Evolutionary conservation across 1,140 invertebrate genomes (phyloP), one percentile per base, ranked within the genome.

Genomic region (Teleopsis dalmanni): DNA sequence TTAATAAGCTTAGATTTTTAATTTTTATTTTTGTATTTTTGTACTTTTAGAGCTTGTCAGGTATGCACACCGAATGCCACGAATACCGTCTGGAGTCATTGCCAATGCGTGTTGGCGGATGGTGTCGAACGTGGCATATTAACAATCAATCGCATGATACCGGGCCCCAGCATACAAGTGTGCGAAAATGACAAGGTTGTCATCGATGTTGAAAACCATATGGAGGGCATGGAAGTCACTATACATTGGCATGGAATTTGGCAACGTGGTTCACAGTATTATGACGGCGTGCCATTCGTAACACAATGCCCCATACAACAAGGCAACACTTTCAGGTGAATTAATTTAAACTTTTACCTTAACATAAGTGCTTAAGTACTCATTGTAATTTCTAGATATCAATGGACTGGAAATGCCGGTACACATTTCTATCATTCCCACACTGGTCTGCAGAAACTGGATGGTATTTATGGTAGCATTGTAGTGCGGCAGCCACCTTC

Each of bases 401-500:
- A 84, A 71, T 92, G 81, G 77, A 72, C 74, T 46, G 76, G 77
- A 38, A 85, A 87, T 60, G 74, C 80, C 26, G 91, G 91, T 27
- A 93, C 90, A 1, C 87, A 92, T 70, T 94, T 90, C 70, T 95
- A 87, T 82, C 91, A 95, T 65, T 84, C 89, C 2, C 91, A 95
- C 60, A 83, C 85, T 11, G 87, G 87, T 64, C 72, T 90, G 1
- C 89, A 92, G 63, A 86, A 92, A 66, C 78, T 91, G 36, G 91
- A 95, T 67, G 91, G 91, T 66, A 76, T 93, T 37, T 90, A 90
- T 59, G 91, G 92, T 16, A 86, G 88, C 57, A 78, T 95, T 25
- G 79, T 94, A 1, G 79, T 95, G 4, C 79, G 91, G 36, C 88
- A 91, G 60, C 81, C 88, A 9, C 83, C 85, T 0, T 84, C 80